Evolutionary conservation across 2,113 vertebrate species (phyloP), one percentile per base, ranked within the genome.

Genomic region (Caracal caracal): DNA sequence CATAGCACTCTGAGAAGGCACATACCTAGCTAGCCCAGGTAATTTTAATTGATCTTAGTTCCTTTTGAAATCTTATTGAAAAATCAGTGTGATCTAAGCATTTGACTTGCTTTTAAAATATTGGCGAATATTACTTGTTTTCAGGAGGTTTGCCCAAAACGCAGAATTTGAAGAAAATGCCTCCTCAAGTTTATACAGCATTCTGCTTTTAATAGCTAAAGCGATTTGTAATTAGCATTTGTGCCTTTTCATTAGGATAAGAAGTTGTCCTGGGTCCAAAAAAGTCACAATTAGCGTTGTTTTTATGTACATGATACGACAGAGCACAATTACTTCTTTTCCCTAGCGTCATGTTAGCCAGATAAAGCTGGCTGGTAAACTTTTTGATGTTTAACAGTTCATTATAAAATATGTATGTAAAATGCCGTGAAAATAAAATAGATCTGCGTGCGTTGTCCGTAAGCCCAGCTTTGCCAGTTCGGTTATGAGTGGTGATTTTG

Each of bases 41-140:
- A 59, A 95, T 96, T 95, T 93, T 84, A 86, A 85, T 89, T 95
- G 86, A 93, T 93, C 79, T 81, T 85, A 35, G 56, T 84, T 71
- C 70, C 33, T 90, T 70, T 94, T 82, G 94, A 96, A 93, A 87
- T 68, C 17, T 33, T 82, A 86, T 12, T 71, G 59, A 90, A 94
- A 94, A 92, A 63, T 40, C 73, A 68, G 33, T 80, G 5, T 65
- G 26, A 28, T 30, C 15, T 70, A 90, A 84, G 37, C 37, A 79
- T 92, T 86, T 88, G 24, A 51, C 15, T 86, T 84, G 26, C 33
- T 96, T 94, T 94, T 86, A 51, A 91, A 70, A 68, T 66, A 6
- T 53, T 93, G 37, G 43, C 93, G 71, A 76, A 80, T 89, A 89
- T 80, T 87, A 78, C 40, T 86, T 92, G 53, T 78, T 94, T 75